Conservation (phyloP, 2,888 invertebrate genomes). For the Trachelus iudaicus region DNA sequence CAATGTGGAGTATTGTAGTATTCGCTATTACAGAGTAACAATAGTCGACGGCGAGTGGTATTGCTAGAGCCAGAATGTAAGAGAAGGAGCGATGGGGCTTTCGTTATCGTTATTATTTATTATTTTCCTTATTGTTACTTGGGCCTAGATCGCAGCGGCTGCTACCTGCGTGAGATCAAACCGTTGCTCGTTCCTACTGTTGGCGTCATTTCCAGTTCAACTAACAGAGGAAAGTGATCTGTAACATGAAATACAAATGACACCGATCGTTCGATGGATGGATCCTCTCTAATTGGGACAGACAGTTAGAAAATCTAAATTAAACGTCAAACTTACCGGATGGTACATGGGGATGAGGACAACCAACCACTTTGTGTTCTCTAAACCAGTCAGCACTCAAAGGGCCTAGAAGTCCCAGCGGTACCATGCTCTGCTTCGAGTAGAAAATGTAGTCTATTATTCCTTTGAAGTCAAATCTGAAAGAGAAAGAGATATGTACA, state of each 20-base stretch:
- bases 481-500: slow-evolving; percentile 47
- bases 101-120: slow-evolving; percentile 40
- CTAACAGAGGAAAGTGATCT: slow-evolving; percentile 94
- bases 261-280: not conserved
- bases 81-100: slow-evolving; percentile 55
- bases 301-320: not conserved
- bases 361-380: slow-evolving; percentile 97
- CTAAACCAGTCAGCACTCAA: slow-evolving; percentile 93
- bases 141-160: slow-evolving; percentile 65
- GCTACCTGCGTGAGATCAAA: slow-evolving; percentile 87
- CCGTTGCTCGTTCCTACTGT: slow-evolving; percentile 82
- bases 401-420: slow-evolving; percentile 93
- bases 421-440: slow-evolving; percentile 94
- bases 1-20: slow-evolving; percentile 58
- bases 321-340: slow-evolving; percentile 71
- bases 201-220: slow-evolving; percentile 90
- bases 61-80: slow-evolving; percentile 61
- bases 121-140: slow-evolving; percentile 54
- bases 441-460: slow-evolving; percentile 99
- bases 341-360: slow-evolving; percentile 97
- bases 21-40: slow-evolving; percentile 47
- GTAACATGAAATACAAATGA: slow-evolving; percentile 40
- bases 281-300: not conserved
- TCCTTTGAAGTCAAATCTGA: slow-evolving; percentile 97
- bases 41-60: slow-evolving; percentile 56